Evolutionary conservation across 2,113 vertebrate genomes (phyloP).

Genomic region (Aphelocoma coerulescens): DNA sequence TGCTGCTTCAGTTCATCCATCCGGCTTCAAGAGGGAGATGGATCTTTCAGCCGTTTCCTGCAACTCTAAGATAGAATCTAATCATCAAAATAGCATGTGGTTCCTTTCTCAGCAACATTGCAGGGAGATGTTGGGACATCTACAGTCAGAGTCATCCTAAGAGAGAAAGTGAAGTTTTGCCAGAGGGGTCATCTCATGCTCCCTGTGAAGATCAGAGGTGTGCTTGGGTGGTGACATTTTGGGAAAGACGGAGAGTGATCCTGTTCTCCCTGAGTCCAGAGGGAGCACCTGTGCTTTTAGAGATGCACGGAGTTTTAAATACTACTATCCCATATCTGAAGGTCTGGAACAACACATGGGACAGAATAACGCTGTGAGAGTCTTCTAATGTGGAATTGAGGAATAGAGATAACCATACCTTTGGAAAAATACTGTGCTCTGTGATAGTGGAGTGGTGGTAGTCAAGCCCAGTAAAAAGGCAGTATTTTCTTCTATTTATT

Average conservation of each 20-base stretch:
- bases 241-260: background rate
- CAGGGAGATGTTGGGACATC: background rate
- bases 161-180: background rate
- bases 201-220: background rate
- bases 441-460: background rate
- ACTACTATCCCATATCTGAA: background rate
- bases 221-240: background rate
- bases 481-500: background rate
- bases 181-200: background rate
- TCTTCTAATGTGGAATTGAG: background rate
- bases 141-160: background rate
- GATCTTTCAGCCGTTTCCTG: constrained; percentile 47
- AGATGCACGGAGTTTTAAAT: background rate
- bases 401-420: background rate
- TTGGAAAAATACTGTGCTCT: background rate
- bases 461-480: background rate
- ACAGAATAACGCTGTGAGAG: background rate
- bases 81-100: background rate
- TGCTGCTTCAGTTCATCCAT: constrained; percentile 65
- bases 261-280: background rate
- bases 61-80: background rate
- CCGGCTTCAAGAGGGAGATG: constrained; percentile 55
- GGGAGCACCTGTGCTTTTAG: background rate
- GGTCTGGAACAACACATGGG: background rate
- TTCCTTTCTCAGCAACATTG: background rate